These are phyloP conservation scores for Junonia oenone DNA, from an alignment of 2,888 invertebrate species.

Conservation along the genomic window DNA sequence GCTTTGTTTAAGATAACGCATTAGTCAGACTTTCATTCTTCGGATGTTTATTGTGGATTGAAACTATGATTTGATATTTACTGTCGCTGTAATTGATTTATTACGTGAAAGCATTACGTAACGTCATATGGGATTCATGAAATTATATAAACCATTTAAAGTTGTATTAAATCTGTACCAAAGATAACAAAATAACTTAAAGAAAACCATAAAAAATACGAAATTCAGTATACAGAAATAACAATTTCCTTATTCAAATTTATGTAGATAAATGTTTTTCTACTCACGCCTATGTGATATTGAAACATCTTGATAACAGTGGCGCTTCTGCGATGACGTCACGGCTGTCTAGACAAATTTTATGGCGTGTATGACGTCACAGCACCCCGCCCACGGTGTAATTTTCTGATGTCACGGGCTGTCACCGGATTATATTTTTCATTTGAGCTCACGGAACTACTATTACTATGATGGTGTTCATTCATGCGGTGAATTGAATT, in stretches of 20 bases:
- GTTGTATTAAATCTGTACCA: too few relatives aligned
- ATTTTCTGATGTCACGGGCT: slow-evolving; percentile 14
- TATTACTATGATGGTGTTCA: slow-evolving; percentile 11
- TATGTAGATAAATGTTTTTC: background rate
- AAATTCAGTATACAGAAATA: background rate
- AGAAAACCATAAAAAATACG: background rate
- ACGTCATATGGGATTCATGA: too few relatives aligned
- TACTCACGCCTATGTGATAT: background rate
- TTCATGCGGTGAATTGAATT: slow-evolving; percentile 13
- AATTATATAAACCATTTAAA: too few relatives aligned
- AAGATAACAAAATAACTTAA: background rate
- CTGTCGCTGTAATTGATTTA: too few relatives aligned
- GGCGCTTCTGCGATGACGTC: slow-evolving; percentile 32
- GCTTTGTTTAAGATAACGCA: background rate
- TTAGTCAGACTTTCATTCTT: background rate
- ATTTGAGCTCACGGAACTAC: slow-evolving; percentile 2
- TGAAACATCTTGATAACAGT: slow-evolving; percentile 6
- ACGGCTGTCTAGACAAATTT: slow-evolving; percentile 57
- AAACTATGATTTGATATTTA: too few relatives aligned
- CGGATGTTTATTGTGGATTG: too few relatives aligned
- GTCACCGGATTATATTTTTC: background rate
- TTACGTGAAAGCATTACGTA: too few relatives aligned
- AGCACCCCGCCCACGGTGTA: slow-evolving; percentile 20
- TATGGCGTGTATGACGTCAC: slow-evolving; percentile 47
- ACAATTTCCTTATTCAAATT: background rate